Evolutionary conservation across 2,113 vertebrate genomes (phyloP).

Genomic region (Pituophis catenifer): DNA sequence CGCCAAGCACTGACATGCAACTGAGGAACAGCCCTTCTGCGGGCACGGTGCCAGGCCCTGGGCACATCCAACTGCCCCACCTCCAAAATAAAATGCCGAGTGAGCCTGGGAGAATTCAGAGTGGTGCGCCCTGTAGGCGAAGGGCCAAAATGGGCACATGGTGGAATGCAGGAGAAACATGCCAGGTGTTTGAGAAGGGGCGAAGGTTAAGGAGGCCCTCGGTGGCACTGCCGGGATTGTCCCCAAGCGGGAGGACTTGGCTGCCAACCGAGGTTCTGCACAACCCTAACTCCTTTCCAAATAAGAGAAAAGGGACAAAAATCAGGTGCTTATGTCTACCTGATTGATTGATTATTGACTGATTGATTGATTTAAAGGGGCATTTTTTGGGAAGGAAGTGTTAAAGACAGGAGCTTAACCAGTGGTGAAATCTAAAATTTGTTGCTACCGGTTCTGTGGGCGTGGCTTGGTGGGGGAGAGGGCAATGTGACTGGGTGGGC

Average conservation of each 20-base stretch:
- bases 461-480: too few relatives aligned
- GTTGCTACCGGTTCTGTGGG: too few relatives aligned
- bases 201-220: not conserved
- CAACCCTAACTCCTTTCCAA: too few relatives aligned
- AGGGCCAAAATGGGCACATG: slow-evolving; percentile 10
- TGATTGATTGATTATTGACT: too few relatives aligned
- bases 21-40: not conserved
- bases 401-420: not conserved
- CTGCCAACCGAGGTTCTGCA: not conserved
- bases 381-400: not conserved
- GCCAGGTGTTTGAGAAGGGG: not conserved
- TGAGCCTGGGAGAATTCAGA: not conserved
- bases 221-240: slow-evolving; percentile 43
- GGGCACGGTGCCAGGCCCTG: not conserved
- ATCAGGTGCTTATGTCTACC: not conserved
- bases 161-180: not conserved
- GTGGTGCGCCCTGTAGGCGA: not conserved
- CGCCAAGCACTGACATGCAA: not conserved
- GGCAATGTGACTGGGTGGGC: too few relatives aligned
- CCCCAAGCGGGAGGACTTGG: slow-evolving; percentile 16
- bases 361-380: not conserved
- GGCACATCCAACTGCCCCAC: not conserved
- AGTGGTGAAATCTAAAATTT: too few relatives aligned
- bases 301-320: not conserved
- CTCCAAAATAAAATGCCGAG: not conserved